phyloP scores from a whole-genome alignment of 2,888 invertebrate species.

The Diogma glabrata region DNA sequence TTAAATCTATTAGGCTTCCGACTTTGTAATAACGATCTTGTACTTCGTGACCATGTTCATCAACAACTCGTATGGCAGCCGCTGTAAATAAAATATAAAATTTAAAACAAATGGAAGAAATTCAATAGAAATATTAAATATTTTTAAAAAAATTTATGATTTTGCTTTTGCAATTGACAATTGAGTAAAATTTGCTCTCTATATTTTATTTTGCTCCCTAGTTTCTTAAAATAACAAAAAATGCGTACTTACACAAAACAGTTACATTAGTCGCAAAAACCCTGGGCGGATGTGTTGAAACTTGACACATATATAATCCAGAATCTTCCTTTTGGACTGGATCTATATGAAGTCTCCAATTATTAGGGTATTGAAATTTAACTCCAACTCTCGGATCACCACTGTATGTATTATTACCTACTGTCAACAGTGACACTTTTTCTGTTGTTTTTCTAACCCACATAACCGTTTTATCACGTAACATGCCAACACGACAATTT shows the following conservation, averaged over 20 bases:
- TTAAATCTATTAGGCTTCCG: constrained; percentile 59
- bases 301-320: constrained; percentile 69
- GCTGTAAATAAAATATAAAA: constrained; percentile 43
- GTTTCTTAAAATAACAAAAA: not conserved
- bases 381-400: constrained; percentile 51
- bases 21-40: constrained; percentile 62
- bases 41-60: constrained; percentile 56
- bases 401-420: constrained; percentile 50
- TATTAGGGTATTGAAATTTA: constrained; percentile 58
- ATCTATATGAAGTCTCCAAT: constrained; percentile 57
- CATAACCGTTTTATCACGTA: constrained; percentile 59
- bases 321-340: constrained; percentile 59
- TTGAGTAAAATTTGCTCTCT: too few relatives aligned
- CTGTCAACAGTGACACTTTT: constrained; percentile 51
- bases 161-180: too few relatives aligned
- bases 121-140: not conserved
- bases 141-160: too few relatives aligned
- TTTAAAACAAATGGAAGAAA: not conserved
- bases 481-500: constrained; percentile 57
- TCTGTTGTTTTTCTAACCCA: constrained; percentile 54
- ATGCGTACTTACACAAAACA: constrained; percentile 52
- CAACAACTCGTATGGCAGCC: constrained; percentile 57
- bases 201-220: not conserved
- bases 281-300: constrained; percentile 67
- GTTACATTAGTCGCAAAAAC: constrained; percentile 64